These are phyloP conservation scores for Herpetotheres cachinnans DNA, from an alignment of 2,113 vertebrate species.

Conservation along the genomic window DNA sequence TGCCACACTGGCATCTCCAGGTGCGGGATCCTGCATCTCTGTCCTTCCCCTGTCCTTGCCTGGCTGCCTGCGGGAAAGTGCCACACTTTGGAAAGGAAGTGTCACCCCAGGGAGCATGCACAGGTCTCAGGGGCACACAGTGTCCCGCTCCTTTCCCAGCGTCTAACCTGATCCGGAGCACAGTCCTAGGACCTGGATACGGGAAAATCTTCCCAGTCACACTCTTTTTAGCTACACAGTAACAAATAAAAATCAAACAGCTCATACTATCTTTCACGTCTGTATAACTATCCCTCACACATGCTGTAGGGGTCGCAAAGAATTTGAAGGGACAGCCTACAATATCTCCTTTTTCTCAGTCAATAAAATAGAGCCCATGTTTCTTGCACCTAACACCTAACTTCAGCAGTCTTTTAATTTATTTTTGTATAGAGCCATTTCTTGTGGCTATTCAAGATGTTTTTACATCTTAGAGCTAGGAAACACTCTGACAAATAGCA, in stretches of 20 bases:
- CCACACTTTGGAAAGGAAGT: neutral
- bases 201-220: neutral
- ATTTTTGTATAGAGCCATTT: neutral
- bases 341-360: neutral
- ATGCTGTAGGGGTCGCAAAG: neutral
- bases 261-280: neutral
- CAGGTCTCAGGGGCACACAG: neutral
- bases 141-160: neutral
- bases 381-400: neutral
- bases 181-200: neutral
- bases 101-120: neutral
- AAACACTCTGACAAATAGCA: neutral
- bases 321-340: neutral
- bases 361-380: neutral
- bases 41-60: neutral
- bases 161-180: fast-evolving
- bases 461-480: neutral
- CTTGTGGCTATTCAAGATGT: neutral
- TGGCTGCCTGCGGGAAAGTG: neutral
- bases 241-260: neutral
- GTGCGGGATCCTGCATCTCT: neutral
- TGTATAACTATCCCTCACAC: no score
- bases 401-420: neutral
- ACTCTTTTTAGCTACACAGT: neutral
- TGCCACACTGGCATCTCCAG: neutral